Evolutionary conservation across 2,888 invertebrate genomes (phyloP).

Genomic region (Phragmatobia fuliginosa): DNA sequence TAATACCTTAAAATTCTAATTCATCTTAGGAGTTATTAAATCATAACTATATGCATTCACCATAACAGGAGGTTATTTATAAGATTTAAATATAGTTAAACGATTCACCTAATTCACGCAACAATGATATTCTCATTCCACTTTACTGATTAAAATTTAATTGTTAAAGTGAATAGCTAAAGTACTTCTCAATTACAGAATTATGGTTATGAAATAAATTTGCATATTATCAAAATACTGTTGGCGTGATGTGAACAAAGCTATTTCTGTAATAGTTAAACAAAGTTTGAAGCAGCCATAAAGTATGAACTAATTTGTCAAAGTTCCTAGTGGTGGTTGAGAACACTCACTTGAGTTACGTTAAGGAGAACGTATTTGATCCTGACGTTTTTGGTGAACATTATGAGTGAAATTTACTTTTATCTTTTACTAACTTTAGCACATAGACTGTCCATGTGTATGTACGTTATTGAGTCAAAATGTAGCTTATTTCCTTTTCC

Average conservation of each 20-base stretch:
- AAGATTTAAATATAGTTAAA: no score
- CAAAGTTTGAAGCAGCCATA: slow-evolving; percentile 70
- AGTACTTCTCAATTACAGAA: background rate
- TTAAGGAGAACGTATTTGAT: slow-evolving; percentile 38
- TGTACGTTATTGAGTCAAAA: no score
- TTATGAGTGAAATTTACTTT: background rate
- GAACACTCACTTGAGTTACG: slow-evolving; percentile 47
- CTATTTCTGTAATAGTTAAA: slow-evolving; percentile 57
- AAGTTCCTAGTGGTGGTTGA: slow-evolving; percentile 68
- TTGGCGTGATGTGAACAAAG: slow-evolving; percentile 43
- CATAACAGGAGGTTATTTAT: no score
- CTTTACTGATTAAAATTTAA: background rate
- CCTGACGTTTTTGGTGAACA: background rate
- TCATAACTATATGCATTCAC: no score
- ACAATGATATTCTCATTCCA: no score
- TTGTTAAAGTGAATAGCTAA: background rate
- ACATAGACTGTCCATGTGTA: no score
- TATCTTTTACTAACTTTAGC: no score
- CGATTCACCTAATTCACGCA: no score
- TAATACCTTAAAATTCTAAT: no score
- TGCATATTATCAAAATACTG: slow-evolving; percentile 29
- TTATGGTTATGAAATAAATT: slow-evolving; percentile 21
- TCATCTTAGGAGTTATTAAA: no score
- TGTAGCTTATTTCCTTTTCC: no score
- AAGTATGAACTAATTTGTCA: slow-evolving; percentile 81